Conservation (phyloP, 2,113 vertebrate species). For the Microcebus ravelobensis region DNA sequence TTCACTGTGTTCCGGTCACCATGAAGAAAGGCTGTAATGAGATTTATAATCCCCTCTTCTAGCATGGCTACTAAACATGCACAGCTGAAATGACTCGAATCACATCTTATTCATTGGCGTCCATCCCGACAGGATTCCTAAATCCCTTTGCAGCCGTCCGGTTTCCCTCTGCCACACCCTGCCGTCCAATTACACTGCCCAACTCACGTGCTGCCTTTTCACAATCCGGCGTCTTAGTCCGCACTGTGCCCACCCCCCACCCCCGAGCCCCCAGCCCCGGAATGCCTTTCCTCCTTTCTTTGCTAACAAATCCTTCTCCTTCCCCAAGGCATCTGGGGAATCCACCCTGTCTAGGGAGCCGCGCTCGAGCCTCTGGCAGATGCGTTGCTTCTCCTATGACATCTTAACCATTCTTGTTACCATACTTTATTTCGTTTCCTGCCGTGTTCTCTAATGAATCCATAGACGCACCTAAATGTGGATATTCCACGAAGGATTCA, state of each 20-base stretch:
- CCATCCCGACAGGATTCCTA: accelerated
- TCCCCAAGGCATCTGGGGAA: background rate
- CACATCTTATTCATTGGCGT: background rate
- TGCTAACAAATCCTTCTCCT: background rate
- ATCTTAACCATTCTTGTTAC: background rate
- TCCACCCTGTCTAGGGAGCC: background rate
- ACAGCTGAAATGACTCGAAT: accelerated
- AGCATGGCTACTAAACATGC: background rate
- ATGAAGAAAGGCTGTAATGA: background rate
- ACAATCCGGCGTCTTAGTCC: accelerated
- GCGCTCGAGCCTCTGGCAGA: background rate
- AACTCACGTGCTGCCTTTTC: accelerated
- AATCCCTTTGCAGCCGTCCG: too few relatives aligned
- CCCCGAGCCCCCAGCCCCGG: accelerated
- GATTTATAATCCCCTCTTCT: background rate
- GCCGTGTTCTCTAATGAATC: accelerated
- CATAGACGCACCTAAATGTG: too few relatives aligned
- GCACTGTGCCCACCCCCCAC: accelerated
- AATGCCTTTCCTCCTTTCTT: background rate
- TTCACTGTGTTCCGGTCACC: background rate
- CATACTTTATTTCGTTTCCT: background rate
- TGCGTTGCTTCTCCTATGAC: background rate
- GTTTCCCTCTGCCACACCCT: accelerated
- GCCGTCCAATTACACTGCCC: accelerated
- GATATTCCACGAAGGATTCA: background rate